Evolutionary conservation across 2,797 vertebrate species (phyloP), one percentile per base, ranked within the genome.

Genomic region (Arctocebus calabarensis): DNA sequence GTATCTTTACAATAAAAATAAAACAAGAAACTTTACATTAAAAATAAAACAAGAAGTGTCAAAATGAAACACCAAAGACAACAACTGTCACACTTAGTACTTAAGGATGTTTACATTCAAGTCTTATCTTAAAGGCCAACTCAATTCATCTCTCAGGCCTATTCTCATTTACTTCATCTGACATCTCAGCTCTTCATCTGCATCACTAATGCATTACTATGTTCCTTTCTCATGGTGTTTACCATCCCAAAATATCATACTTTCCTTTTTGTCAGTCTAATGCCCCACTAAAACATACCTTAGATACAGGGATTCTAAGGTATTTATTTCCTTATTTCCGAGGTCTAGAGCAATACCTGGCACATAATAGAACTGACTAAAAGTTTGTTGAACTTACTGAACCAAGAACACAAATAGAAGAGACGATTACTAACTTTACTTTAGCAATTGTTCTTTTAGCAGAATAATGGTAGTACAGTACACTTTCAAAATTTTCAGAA

Each of bases 371-470:
- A 29, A n/a, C 20, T 89, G 22, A 48, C 55, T 64, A 52, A 78
- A 57, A 19, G 27, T 48, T 66, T 73, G 61, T 55, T 89, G 20
- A 73, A 61, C 61, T 61, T 88, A 74, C 1, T 62, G 37, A 86
- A 79, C 57, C 73, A 71, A 88, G 57, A 83, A 70, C 19, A 96
- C 77, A 90, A 90, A 25, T 7, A 82, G 77, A 95, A 89, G 23
- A 70, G 20, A 79, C 43, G 45, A 93, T 59, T 40, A 84, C 27
- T 78, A 70, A 84, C 52, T 70, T 83, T 89, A 71, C 34, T 77
- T 61, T 71, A 74, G 74, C 32, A 85, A 61, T 5, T 71, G 8
- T 45, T 68, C 14, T 37, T 66, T 34, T 34, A 48, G 8, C 23
- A 77, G 88, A 85, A 94, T 81, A 27, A 52, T 52, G 48, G 48